Conservation (phyloP, 2,888 invertebrate species). For the Dryococelus australis region DNA sequence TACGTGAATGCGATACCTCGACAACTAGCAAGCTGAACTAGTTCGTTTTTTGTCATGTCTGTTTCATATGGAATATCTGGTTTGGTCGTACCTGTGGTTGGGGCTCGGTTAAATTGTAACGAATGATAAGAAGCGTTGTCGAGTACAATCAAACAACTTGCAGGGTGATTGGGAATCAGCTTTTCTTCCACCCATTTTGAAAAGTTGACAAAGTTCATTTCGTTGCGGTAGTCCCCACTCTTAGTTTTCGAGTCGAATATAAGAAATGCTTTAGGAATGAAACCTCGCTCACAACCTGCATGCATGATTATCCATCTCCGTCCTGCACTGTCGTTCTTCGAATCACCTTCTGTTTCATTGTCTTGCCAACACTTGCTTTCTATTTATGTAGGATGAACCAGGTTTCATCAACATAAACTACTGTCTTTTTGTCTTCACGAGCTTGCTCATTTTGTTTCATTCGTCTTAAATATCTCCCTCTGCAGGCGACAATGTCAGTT, state of each 20-base stretch:
- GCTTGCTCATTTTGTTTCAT: too few species aligned
- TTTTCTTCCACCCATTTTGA: neutral
- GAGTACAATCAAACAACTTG: neutral
- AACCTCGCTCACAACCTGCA: neutral
- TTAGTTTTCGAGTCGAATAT: neutral
- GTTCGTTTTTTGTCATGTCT: neutral
- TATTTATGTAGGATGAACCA: neutral
- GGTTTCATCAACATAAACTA: too few species aligned
- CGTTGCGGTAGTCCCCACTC: neutral
- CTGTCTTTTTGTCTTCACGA: too few species aligned
- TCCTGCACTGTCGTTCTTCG: neutral
- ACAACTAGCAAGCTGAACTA: neutral
- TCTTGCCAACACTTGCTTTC: neutral
- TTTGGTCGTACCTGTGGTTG: neutral
- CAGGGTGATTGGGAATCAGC: neutral
- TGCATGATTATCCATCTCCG: neutral
- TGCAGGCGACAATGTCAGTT: too few species aligned
- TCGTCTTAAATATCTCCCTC: too few species aligned
- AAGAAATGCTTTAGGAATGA: neutral
- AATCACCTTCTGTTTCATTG: neutral
- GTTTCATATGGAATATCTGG: neutral
- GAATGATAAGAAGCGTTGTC: neutral
- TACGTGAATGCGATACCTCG: neutral
- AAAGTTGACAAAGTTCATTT: neutral
- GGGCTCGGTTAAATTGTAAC: neutral